Percentiles rank a stretch among this genome's conserved stretches.
Conservation (phyloP, 2,113 vertebrate genomes). For the Poeciliopsis retropinna region DNA sequence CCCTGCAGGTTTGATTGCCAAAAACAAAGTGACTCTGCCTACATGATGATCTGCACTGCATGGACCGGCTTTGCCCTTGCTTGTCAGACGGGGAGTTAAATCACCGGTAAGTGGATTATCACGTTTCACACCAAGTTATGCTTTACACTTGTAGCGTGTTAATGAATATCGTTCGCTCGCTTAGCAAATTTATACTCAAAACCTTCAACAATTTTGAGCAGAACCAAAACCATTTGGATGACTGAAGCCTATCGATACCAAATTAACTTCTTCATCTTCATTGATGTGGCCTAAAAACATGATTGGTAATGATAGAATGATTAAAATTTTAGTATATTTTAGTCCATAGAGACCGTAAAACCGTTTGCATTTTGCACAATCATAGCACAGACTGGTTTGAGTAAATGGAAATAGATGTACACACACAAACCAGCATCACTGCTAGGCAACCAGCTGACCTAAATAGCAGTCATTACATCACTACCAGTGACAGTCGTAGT, state of each 20-base stretch:
- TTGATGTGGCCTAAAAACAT: neutral
- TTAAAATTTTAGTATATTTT: too few relatives aligned
- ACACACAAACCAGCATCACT: constrained; percentile 61
- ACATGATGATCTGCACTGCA: constrained; percentile 57
- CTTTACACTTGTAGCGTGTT: constrained; percentile 25
- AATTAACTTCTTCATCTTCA: neutral
- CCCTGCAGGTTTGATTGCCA: constrained; percentile 9
- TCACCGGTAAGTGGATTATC: constrained; percentile 68
- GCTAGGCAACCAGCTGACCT: constrained; percentile 79
- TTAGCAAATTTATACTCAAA: neutral
- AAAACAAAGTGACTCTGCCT: constrained; percentile 57
- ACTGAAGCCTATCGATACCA: neutral
- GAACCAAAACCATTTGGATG: neutral
- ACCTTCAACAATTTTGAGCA: neutral
- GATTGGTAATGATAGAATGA: neutral
- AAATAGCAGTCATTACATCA: constrained; percentile 76
- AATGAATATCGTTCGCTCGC: neutral
- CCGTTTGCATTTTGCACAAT: neutral
- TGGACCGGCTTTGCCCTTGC: constrained; percentile 62
- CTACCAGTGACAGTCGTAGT: constrained; percentile 65
- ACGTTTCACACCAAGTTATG: constrained; percentile 54
- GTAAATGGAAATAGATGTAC: constrained; percentile 7
- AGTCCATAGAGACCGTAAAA: neutral
- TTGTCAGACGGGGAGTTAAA: constrained; percentile 60
- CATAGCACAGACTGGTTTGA: constrained; percentile 4